Conservation (phyloP, 2,888 invertebrate genomes). For the Pemphredon lugubris region DNA sequence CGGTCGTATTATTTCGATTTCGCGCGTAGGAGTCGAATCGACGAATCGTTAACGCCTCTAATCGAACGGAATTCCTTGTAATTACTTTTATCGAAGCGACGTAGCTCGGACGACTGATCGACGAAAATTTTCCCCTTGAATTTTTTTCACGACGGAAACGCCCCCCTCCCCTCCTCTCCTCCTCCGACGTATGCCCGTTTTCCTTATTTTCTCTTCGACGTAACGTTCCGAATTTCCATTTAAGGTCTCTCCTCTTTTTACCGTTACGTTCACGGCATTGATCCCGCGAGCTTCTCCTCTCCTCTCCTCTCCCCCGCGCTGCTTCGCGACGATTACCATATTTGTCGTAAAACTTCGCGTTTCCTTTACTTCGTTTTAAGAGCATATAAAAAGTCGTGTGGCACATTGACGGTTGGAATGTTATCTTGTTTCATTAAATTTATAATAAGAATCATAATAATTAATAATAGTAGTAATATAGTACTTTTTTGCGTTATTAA, state of each 20-base stretch:
- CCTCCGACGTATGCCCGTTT: too few relatives aligned
- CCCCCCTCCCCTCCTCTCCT: too few relatives aligned
- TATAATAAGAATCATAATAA: slow-evolving; percentile 71
- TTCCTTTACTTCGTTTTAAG: slow-evolving; percentile 60
- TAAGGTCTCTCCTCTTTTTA: background rate
- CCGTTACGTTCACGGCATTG: too few relatives aligned
- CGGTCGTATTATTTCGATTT: too few relatives aligned
- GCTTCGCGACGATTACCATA: slow-evolving; percentile 52
- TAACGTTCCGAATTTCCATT: too few relatives aligned
- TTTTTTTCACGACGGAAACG: too few relatives aligned
- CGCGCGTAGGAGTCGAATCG: too few relatives aligned
- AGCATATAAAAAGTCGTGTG: slow-evolving; percentile 83
- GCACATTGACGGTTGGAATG: slow-evolving; percentile 86
- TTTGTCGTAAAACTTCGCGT: slow-evolving; percentile 49
- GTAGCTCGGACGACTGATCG: too few relatives aligned
- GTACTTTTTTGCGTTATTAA: slow-evolving; percentile 74
- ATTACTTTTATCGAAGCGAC: too few relatives aligned
- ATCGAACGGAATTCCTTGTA: too few relatives aligned
- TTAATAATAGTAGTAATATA: slow-evolving; percentile 77
- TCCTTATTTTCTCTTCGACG: slow-evolving; percentile 30
- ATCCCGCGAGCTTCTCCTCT: slow-evolving; percentile 5
- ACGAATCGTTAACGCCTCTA: too few relatives aligned
- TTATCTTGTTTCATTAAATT: slow-evolving; percentile 81
- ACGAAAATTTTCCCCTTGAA: too few relatives aligned
- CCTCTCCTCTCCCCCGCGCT: slow-evolving; percentile 39